Percentiles rank a stretch among this genome's conserved stretches.
Conservation (phyloP, 1,140 invertebrate genomes). For the Laodelphax striatellus region DNA sequence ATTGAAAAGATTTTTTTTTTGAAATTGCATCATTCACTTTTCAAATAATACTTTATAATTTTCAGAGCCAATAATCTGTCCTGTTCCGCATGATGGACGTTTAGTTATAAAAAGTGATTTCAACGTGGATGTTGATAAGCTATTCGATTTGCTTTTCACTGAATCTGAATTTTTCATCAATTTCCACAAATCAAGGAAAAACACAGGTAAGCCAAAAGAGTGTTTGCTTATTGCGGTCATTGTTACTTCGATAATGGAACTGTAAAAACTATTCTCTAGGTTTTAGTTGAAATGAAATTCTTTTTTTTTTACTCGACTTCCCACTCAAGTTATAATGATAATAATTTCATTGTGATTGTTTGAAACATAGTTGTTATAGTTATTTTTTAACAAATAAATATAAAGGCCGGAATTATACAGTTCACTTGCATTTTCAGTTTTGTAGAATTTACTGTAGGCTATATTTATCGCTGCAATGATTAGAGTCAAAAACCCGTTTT, state of each 20-base stretch:
- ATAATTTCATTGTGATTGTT: conserved; percentile 13
- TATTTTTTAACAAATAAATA: conserved; percentile 6
- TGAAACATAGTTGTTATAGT: conserved; percentile 15
- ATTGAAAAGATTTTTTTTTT: too few species aligned
- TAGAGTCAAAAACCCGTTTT: too few species aligned
- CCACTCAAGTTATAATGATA: too few species aligned
- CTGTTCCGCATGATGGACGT: conserved; percentile 61
- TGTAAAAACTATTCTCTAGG: too few species aligned
- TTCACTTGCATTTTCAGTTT: too few species aligned
- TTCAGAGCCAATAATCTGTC: conserved; percentile 36
- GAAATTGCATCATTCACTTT: too few species aligned
- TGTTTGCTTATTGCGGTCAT: too few species aligned
- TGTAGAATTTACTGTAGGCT: too few species aligned
- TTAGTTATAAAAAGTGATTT: conserved; percentile 58
- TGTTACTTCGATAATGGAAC: neutral
- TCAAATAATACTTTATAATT: neutral
- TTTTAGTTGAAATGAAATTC: too few species aligned
- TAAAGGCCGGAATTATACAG: conserved; percentile 8
- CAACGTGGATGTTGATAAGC: conserved; percentile 69
- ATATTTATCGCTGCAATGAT: too few species aligned
- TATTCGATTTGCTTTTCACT: conserved; percentile 87
- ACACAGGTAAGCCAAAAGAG: conserved; percentile 49
- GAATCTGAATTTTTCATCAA: conserved; percentile 83
- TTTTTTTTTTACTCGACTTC: too few species aligned
- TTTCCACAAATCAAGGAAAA: conserved; percentile 66